These are phyloP conservation scores for Brachyptera risi DNA, from an alignment of 2,888 invertebrate genomes.

Conservation along the genomic window DNA sequence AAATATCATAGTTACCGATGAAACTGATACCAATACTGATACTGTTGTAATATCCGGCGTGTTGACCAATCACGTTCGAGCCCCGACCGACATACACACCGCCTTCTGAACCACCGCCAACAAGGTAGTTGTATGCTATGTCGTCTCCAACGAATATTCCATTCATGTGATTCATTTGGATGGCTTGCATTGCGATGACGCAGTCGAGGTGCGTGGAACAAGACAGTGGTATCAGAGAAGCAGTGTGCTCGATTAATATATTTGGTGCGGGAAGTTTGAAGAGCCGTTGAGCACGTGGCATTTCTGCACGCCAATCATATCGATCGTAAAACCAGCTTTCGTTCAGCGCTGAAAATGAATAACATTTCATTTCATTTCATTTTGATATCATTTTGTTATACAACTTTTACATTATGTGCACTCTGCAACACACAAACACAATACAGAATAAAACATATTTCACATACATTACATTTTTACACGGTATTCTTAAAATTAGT, in stretches of 20 bases:
- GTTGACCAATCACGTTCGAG: slow-evolving; percentile 41
- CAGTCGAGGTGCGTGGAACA: slow-evolving; percentile 22
- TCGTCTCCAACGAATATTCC: slow-evolving; percentile 33
- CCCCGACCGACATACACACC: slow-evolving; percentile 40
- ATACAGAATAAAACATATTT: too few relatives aligned
- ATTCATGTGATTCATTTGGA: slow-evolving; percentile 39
- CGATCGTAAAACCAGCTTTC: slow-evolving; percentile 12
- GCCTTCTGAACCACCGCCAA: slow-evolving; percentile 39
- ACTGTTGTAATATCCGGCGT: slow-evolving; percentile 38
- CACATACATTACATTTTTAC: too few relatives aligned
- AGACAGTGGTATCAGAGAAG: not conserved
- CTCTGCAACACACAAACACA: too few relatives aligned
- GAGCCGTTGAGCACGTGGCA: not conserved
- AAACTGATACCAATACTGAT: slow-evolving; percentile 23
- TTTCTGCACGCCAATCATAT: slow-evolving; percentile 6
- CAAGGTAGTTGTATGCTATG: slow-evolving; percentile 38
- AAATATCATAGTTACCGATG: slow-evolving; percentile 27
- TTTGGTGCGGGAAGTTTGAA: slow-evolving; percentile 18
- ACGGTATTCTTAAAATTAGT: too few relatives aligned
- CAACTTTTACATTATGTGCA: too few relatives aligned
- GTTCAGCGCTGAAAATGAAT: not conserved
- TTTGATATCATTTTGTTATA: too few relatives aligned
- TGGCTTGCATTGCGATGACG: slow-evolving; percentile 21
- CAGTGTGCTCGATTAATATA: slow-evolving; percentile 23
- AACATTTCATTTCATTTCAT: too few relatives aligned